Evolutionary conservation across 1,140 invertebrate species (phyloP), one percentile per base, ranked within the genome.

Genomic region (Orius insidiosus): DNA sequence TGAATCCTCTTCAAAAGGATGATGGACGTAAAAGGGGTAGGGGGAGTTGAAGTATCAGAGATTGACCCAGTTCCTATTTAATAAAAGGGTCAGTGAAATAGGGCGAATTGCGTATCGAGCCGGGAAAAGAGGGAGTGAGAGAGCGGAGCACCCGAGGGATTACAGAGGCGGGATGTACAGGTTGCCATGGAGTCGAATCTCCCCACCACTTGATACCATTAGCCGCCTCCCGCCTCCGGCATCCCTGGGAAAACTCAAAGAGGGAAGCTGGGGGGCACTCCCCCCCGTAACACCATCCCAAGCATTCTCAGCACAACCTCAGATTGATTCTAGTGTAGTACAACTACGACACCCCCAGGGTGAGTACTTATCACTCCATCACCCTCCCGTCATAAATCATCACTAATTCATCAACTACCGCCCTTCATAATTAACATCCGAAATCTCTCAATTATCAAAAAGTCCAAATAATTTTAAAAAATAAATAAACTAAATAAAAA

Each of bases 91-190:
- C 38, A 40, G 38, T 10, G 38, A 40, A 40, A 40, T 40, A 18
- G 38, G 38, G 16, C 38, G 16, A 24, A 40, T 40, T 40, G 38
- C 38, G 38, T 40, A 40, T 40, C 38, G 38, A 40, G 38, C 38
- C 16, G 16, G 11, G 16, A 10, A 10, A 4, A 40, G 38, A 10
- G 16, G 14, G 16, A 18, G 16, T 2, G 9, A n/a, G n/a, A n/a
- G n/a, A n/a, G n/a, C n/a, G n/a, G n/a, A 24, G 24, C 24, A 24
- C 24, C 24, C 24, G 24, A 24, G 24, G 24, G 24, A 24, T 24
- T 24, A 24, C 24, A 24, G 24, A 24, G 24, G 24, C 16, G 38
- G 38, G 38, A 40, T 40, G 38, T 40, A 40, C 38, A 18, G 16
- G 38, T 40, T 18, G 38, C 16, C 38, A 18, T 40, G 16, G 38